Percentiles rank a stretch among this genome's conserved stretches.
phyloP scores from a whole-genome alignment of 2,113 vertebrate species.

The Phyllostomus discolor region DNA sequence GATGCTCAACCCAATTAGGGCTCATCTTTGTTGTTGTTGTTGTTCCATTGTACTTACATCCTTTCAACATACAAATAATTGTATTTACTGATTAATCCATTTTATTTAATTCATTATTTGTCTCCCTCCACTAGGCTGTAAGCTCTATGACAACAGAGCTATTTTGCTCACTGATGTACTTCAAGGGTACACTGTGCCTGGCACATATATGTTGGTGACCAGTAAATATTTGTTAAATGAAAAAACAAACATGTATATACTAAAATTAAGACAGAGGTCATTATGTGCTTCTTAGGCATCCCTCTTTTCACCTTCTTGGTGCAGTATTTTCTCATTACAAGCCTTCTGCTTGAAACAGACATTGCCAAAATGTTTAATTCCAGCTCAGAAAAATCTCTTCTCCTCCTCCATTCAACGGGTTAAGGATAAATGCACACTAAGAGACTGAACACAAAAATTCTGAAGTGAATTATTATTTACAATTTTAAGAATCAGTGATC shows the following conservation, averaged over 20 bases:
- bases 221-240: not conserved
- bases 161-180: not conserved
- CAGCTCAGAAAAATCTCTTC: not conserved
- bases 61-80: not conserved
- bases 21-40: no score
- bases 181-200: not conserved
- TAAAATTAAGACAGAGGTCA: not conserved
- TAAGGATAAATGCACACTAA: not conserved
- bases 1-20: no score
- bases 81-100: not conserved
- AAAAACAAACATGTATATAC: not conserved
- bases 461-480: not conserved
- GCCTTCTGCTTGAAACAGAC: not conserved
- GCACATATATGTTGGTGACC: not conserved
- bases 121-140: not conserved
- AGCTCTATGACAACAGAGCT: not conserved
- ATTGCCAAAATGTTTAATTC: not conserved
- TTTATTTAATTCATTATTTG: not conserved
- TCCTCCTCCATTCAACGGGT: not conserved
- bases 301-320: not conserved
- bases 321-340: not conserved
- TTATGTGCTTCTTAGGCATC: not conserved
- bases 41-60: not conserved
- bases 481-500: not conserved
- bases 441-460: not conserved